Base-by-base conservation (phyloP, 2,888 invertebrate species). In the Charanyca ferruginea region DNA sequence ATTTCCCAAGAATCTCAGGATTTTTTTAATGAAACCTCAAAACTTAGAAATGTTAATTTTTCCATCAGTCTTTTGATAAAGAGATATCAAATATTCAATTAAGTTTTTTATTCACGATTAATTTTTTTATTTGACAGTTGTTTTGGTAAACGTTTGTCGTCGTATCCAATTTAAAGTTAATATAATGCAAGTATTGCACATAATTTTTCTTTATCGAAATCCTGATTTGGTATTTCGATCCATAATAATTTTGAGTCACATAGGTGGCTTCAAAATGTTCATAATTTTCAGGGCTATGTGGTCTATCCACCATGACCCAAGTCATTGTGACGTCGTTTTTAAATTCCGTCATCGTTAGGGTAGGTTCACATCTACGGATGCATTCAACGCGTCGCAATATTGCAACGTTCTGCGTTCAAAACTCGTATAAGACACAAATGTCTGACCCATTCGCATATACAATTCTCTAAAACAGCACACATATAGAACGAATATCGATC, bases 31-130 rank as follows among this genome's bases (percentile, higher is more conserved):
- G 48, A 65, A 45, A 55, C 35, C 11, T 53, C 35, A 48, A 66
- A 72, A 67, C 72, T 66, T 76, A 20, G 35, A 52, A 76, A 77
- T 57, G 60, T 62, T 72, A 54, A 47, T 59, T 63, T 71, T 71
- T 77, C 44, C 35, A 62, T 78, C 78, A 78, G 80, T 80, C 78
- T 78, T 77, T 78, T 68, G 28, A 51, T 54, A 68, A 76, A 61
- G 67, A 72, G 77, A 63, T 74, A 78, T 65, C 57, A 38, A 55
- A 52, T 69, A 54, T 64, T 64, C 68, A 68, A 47, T 78, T 44
- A 66, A 47, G 45, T 52, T 20, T 51, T 47, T 20, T 13, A 28
- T 20, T 58, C 18, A 60, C 59, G 23, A 64, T 55, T n/a, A n/a
- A n/a, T 1, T 69, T 42, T 25, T 20, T 4, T 38, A 53, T 53